phyloP scores from a whole-genome alignment of 2,888 invertebrate genomes.

The Xestia sexstrigata region DNA sequence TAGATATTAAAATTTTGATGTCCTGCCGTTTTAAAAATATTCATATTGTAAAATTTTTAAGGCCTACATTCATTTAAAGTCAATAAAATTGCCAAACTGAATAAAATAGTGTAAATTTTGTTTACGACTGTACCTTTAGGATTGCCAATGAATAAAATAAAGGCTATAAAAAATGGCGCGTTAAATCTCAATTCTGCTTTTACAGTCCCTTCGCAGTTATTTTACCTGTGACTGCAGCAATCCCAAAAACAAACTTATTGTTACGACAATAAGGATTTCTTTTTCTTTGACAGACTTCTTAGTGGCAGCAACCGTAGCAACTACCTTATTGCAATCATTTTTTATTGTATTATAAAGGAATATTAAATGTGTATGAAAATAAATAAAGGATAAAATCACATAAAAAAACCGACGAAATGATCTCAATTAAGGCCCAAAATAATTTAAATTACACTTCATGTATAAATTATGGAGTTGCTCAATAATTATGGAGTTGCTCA shows the following conservation, averaged over 20 bases:
- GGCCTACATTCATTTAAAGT: constrained; percentile 22
- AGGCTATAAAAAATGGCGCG: constrained; percentile 35
- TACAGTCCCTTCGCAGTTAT: not conserved
- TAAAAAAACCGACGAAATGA: too few relatives aligned
- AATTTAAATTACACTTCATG: not conserved
- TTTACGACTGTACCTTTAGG: constrained; percentile 56
- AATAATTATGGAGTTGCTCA: not conserved
- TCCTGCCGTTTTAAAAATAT: not conserved
- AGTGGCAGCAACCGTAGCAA: not conserved
- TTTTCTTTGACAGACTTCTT: not conserved
- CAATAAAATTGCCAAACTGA: constrained; percentile 47
- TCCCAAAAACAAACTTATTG: not conserved
- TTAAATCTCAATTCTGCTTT: constrained; percentile 10
- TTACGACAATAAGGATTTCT: not conserved
- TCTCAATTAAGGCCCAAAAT: too few relatives aligned
- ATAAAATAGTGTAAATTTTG: constrained; percentile 55
- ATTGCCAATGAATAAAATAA: constrained; percentile 58
- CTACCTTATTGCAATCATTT: too few relatives aligned
- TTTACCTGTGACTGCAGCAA: not conserved
- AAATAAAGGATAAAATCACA: too few relatives aligned
- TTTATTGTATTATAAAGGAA: too few relatives aligned
- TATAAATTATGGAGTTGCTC: not conserved
- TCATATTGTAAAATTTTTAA: not conserved
- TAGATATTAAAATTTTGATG: too few relatives aligned
- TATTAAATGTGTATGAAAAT: too few relatives aligned